Percentiles rank a stretch among this genome's conserved stretches.
Conservation (phyloP, 2,113 vertebrate genomes). For the Psittacara wagleri region DNA sequence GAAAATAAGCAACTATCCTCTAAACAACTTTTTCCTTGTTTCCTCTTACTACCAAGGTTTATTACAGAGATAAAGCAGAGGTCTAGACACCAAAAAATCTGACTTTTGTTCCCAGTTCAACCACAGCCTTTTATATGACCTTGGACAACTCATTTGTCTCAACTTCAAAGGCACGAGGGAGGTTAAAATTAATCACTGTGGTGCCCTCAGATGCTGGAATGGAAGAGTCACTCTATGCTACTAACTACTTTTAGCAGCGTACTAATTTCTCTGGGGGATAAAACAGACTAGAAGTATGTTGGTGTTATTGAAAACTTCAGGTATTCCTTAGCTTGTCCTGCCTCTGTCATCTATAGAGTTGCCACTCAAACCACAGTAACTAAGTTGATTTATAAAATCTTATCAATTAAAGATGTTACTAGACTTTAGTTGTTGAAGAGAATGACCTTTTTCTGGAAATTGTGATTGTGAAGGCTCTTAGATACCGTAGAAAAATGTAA, state of each 20-base stretch:
- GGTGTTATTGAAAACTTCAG: neutral
- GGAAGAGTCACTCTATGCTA: neutral
- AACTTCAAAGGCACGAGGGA: slow-evolving; percentile 35
- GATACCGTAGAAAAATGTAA: neutral
- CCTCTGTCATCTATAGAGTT: neutral
- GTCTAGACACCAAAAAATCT: slow-evolving; percentile 38
- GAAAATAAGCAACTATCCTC: neutral
- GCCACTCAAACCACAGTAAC: neutral
- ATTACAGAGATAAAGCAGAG: slow-evolving; percentile 21
- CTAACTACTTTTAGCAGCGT: neutral
- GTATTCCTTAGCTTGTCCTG: neutral
- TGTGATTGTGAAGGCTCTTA: neutral
- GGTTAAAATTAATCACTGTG: slow-evolving; percentile 21
- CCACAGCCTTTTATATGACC: slow-evolving; percentile 4
- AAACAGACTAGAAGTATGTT: neutral
- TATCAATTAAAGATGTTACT: neutral
- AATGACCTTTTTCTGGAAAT: neutral
- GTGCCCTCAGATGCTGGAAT: neutral
- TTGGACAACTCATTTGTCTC: slow-evolving; percentile 17
- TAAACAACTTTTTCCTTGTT: neutral
- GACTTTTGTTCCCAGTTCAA: slow-evolving; percentile 1
- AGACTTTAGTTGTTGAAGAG: neutral
- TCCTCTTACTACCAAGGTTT: neutral
- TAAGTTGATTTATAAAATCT: neutral
- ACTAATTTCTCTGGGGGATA: neutral